These are phyloP conservation scores for Antheraea pernyi DNA, from an alignment of 1,140 invertebrate species.

Conservation along the genomic window DNA sequence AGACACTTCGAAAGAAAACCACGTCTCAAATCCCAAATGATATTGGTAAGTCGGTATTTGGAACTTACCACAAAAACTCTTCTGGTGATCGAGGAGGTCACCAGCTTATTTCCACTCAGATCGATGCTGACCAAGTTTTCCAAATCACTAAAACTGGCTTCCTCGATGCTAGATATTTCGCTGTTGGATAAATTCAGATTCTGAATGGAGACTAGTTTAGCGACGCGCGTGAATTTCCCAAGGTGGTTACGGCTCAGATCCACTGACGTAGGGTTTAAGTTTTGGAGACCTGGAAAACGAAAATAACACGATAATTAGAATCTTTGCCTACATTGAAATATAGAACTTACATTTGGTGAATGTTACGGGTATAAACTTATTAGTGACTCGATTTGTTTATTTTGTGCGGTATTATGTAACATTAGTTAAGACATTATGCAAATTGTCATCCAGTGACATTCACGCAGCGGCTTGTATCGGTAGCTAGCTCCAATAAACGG, in stretches of 20 bases:
- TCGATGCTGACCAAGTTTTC: slow-evolving; percentile 64
- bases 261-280: slow-evolving; percentile 16
- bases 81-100: slow-evolving; percentile 69
- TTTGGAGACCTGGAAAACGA: slow-evolving; percentile 19
- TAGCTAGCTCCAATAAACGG: no score
- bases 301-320: not conserved
- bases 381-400: no score
- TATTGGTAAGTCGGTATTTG: not conserved
- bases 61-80: slow-evolving; percentile 81
- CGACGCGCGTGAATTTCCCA: slow-evolving; percentile 10
- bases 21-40: no score
- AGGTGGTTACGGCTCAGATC: slow-evolving; percentile 29
- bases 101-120: slow-evolving; percentile 79
- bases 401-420: no score
- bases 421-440: no score
- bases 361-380: no score
- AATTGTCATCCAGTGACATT: no score
- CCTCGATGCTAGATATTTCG: slow-evolving; percentile 19
- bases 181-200: slow-evolving; percentile 28
- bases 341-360: not conserved
- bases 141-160: slow-evolving; percentile 77
- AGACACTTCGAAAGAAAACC: no score
- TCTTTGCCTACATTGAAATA: not conserved
- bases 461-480: no score
- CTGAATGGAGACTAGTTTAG: slow-evolving; percentile 7